Evolutionary conservation across 2,888 invertebrate species (phyloP).

Genomic region (Scaptomyza reducta): DNA sequence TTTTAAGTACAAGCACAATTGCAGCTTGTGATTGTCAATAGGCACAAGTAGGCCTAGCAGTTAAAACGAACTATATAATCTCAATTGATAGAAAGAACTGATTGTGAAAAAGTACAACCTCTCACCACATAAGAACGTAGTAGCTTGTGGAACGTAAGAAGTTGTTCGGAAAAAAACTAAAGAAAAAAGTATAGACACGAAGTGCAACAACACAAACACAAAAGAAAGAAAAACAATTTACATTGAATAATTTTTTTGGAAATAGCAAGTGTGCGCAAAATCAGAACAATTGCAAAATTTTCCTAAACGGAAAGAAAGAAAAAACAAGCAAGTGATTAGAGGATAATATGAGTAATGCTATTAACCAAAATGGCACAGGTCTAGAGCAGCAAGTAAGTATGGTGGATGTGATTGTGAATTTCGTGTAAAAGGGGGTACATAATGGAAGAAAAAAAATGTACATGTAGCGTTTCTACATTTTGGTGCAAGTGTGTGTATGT

Average conservation of each 20-base stretch:
- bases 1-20: constrained; percentile 61
- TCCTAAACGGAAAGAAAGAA: constrained; percentile 83
- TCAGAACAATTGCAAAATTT: constrained; percentile 77
- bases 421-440: constrained; percentile 34
- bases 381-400: constrained; percentile 99
- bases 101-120: constrained; percentile 65
- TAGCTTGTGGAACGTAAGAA: constrained; percentile 77
- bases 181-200: constrained; percentile 68
- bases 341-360: constrained; percentile 99
- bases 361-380: constrained; percentile 99
- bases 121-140: constrained; percentile 70
- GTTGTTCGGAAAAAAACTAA: constrained; percentile 68
- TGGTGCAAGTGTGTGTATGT: constrained; percentile 17
- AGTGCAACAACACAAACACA: constrained; percentile 68
- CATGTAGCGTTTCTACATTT: constrained; percentile 8
- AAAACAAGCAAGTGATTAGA: constrained; percentile 85
- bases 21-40: constrained; percentile 65
- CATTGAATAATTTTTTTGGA: constrained; percentile 56
- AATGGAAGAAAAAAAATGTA: constrained; percentile 43
- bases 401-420: constrained; percentile 24
- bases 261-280: constrained; percentile 70
- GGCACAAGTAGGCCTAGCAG: constrained; percentile 64
- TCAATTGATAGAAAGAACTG: constrained; percentile 53
- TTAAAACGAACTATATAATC: constrained; percentile 51
- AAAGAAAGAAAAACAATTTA: constrained; percentile 57